These are phyloP conservation scores for Pyrgus malvae DNA, from an alignment of 2,888 invertebrate genomes.

Conservation along the genomic window DNA sequence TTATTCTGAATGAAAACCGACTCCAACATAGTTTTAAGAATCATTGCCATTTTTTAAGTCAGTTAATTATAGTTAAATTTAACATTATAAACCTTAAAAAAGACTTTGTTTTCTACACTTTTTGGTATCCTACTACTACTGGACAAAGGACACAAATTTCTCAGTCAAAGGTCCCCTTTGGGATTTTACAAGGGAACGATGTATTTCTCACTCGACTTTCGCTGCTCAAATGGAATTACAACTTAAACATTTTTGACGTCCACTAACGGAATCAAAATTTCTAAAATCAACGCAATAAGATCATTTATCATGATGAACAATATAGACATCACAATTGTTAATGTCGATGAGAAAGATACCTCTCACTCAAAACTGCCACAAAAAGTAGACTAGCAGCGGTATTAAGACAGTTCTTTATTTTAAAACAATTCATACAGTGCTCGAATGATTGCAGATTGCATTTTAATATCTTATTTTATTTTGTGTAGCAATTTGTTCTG, in stretches of 20 bases:
- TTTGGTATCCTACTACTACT: too few relatives aligned
- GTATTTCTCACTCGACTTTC: too few relatives aligned
- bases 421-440: conserved; percentile 24
- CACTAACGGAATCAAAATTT: conserved; percentile 17
- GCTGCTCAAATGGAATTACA: not conserved
- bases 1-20: too few relatives aligned
- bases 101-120: too few relatives aligned
- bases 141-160: too few relatives aligned
- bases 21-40: too few relatives aligned
- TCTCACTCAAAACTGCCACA: conserved; percentile 26
- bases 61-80: too few relatives aligned
- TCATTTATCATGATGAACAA: conserved; percentile 28
- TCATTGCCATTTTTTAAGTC: too few relatives aligned
- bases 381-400: conserved; percentile 18
- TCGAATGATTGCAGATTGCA: conserved; percentile 24
- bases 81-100: too few relatives aligned
- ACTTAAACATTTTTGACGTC: conserved; percentile 4
- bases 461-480: conserved; percentile 24
- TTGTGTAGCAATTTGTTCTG: conserved; percentile 10
- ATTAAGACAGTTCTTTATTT: conserved; percentile 21
- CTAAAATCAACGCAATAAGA: conserved; percentile 25
- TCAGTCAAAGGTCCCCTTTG: too few relatives aligned
- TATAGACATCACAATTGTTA: conserved; percentile 27
- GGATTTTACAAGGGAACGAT: too few relatives aligned
- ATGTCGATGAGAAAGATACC: conserved; percentile 28